Evolutionary conservation across 2,888 invertebrate species (phyloP).

Genomic region (Lepidonotus clava): DNA sequence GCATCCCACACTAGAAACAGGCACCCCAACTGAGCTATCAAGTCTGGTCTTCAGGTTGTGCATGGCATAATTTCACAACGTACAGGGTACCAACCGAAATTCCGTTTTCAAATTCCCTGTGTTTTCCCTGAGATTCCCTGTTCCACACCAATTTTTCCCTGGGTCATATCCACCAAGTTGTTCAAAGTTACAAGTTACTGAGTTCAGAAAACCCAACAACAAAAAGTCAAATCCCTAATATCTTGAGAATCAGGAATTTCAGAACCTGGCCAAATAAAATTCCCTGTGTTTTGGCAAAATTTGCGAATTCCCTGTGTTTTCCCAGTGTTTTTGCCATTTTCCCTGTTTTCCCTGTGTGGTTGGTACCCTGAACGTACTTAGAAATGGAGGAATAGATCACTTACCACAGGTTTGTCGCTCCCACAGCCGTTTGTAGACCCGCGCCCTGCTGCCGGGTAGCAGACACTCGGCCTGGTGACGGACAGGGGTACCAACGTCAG

Average conservation of each 20-base stretch:
- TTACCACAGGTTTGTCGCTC: constrained; percentile 90
- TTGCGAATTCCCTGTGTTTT: not conserved
- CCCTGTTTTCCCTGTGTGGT: not conserved
- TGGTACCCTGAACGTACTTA: not conserved
- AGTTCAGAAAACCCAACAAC: not conserved
- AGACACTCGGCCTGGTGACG: constrained; percentile 84
- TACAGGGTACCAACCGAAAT: too few species aligned
- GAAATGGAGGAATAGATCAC: constrained; percentile 67
- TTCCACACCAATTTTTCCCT: too few species aligned
- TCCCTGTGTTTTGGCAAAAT: not conserved
- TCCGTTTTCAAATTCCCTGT: too few species aligned
- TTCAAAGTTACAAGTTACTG: too few species aligned
- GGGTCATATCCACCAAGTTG: too few species aligned
- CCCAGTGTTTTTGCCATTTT: not conserved
- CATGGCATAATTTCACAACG: too few species aligned
- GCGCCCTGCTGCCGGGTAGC: constrained; percentile 86
- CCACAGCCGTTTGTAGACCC: constrained; percentile 87
- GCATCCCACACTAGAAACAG: too few species aligned
- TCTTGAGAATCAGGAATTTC: not conserved
- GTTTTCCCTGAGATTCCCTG: too few species aligned
- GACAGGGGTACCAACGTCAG: not conserved
- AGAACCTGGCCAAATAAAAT: not conserved
- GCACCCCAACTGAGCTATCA: too few species aligned
- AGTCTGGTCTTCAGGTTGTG: too few species aligned
- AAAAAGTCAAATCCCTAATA: not conserved